Percentiles rank a stretch among this genome's conserved stretches.
Conservation (phyloP, 92 coral and sea anemone genomes). For the Meandrina meandrites region DNA sequence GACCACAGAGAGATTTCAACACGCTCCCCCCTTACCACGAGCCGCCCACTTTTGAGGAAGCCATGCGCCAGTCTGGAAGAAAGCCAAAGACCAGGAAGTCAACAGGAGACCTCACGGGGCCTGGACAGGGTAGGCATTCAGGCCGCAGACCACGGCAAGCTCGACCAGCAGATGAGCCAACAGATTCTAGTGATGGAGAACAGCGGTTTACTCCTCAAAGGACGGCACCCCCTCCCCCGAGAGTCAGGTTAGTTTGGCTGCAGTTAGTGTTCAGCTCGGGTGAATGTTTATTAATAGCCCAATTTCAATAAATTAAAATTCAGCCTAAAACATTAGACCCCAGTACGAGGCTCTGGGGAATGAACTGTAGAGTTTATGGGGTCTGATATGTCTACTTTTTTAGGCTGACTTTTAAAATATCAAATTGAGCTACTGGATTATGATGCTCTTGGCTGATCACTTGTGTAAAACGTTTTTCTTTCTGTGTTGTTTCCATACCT, state of each 20-base stretch:
- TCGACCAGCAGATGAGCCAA: constrained; percentile 64
- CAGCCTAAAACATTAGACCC: too few species aligned
- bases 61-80: constrained; percentile 84
- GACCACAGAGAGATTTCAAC: constrained; percentile 79
- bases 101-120: constrained; percentile 72
- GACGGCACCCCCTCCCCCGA: constrained; percentile 54
- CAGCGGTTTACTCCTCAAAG: constrained; percentile 42
- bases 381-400: too few species aligned
- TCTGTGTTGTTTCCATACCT: too few species aligned
- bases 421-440: too few species aligned
- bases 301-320: too few species aligned
- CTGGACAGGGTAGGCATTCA: constrained; percentile 44
- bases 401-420: too few species aligned
- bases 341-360: too few species aligned
- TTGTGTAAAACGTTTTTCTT: too few species aligned
- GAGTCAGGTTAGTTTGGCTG: constrained; percentile 7
- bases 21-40: constrained; percentile 90
- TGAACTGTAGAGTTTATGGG: too few species aligned
- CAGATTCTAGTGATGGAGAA: constrained; percentile 77
- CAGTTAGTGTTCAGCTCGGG: neutral
- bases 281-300: neutral
- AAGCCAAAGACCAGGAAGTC: constrained; percentile 74
- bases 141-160: constrained; percentile 55
- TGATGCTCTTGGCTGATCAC: too few species aligned
- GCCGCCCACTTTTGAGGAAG: constrained; percentile 89